These are phyloP conservation scores for Halotydeus destructor DNA, from an alignment of 1,140 invertebrate species.

Conservation along the genomic window DNA sequence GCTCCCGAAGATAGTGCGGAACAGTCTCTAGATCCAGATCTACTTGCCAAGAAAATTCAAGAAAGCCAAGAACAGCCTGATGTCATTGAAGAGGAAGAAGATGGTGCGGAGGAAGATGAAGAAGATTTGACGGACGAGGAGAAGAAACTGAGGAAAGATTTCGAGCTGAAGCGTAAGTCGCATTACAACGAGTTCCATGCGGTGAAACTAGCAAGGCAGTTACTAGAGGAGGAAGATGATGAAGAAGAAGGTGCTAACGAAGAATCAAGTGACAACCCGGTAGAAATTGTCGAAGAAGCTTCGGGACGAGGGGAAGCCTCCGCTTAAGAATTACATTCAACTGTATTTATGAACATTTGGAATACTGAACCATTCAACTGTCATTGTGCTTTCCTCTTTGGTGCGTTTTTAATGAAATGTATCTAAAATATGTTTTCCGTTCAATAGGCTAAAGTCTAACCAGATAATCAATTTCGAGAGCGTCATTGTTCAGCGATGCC, in stretches of 20 bases:
- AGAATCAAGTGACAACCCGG: too few species aligned
- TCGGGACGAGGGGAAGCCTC: too few species aligned
- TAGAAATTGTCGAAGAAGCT: too few species aligned
- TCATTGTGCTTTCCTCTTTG: too few species aligned
- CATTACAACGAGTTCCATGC: slow-evolving; percentile 96
- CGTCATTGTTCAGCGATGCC: too few species aligned
- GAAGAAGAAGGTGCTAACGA: slow-evolving; percentile 44
- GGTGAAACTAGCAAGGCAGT: slow-evolving; percentile 64
- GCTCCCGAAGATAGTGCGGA: slow-evolving; percentile 36
- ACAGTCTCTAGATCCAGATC: slow-evolving; percentile 33
- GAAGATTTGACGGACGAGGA: slow-evolving; percentile 16
- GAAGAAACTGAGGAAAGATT: slow-evolving; percentile 13
- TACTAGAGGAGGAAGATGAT: slow-evolving; percentile 70
- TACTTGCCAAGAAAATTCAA: slow-evolving; percentile 17
- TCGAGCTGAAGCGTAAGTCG: slow-evolving; percentile 36
- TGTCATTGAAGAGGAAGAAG: slow-evolving; percentile 37
- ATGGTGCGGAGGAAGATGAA: slow-evolving; percentile 27
- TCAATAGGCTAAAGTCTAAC: too few species aligned
- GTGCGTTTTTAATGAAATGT: too few species aligned
- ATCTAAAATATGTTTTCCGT: too few species aligned
- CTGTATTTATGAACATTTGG: too few species aligned
- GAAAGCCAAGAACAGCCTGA: slow-evolving; percentile 30
- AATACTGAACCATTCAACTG: too few species aligned
- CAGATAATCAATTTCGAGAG: too few species aligned
- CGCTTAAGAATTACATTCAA: too few species aligned